Evolutionary conservation across 2,888 invertebrate species (phyloP), one percentile per base, ranked within the genome.

Genomic region (Drosophila infuscata): DNA sequence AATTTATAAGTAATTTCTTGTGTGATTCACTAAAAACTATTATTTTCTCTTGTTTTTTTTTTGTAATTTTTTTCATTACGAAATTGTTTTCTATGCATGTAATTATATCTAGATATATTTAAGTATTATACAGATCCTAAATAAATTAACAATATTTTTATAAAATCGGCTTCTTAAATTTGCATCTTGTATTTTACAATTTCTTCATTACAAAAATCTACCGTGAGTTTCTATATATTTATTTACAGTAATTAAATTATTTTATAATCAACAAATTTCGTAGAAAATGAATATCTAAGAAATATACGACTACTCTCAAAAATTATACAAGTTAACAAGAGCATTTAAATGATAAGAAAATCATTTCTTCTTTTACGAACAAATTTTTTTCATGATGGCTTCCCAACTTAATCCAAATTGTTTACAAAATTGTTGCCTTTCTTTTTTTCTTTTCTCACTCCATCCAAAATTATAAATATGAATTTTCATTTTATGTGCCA

Each of bases 1-100:
- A 81, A 84, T 53, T 73, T 88, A 82, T 81, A 81, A 51, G 69
- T 88, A 79, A 76, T 87, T 84, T 84, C 56, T 76, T 77, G 65
- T 76, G 57, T 67, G 53, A 49, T 74, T 71, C 32, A 49, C 7
- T 64, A 53, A 51, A 51, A 63, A 63, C 49, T 72, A 70, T 35
- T 58, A 38, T 54, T 43, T 52, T 54, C 38, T 49, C 25, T 64
- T 58, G 15, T 25, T 48, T 68, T 73, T 61, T 46, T 73, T 61
- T 46, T 62, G 67, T 64, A 38, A 38, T 15, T 46, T 51, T 52
- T 67, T 74, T 64, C 54, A 38, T 71, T 75, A 75, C 56, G 79
- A 75, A 79, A 56, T 49, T 60, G 64, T 9, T 65, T 36, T 64
- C 51, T 25, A 65, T 63, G 51, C 52, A 52, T 54, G 48, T 63